phyloP scores from a whole-genome alignment of 2,888 invertebrate genomes.

The Gnatocerus cornutus region DNA sequence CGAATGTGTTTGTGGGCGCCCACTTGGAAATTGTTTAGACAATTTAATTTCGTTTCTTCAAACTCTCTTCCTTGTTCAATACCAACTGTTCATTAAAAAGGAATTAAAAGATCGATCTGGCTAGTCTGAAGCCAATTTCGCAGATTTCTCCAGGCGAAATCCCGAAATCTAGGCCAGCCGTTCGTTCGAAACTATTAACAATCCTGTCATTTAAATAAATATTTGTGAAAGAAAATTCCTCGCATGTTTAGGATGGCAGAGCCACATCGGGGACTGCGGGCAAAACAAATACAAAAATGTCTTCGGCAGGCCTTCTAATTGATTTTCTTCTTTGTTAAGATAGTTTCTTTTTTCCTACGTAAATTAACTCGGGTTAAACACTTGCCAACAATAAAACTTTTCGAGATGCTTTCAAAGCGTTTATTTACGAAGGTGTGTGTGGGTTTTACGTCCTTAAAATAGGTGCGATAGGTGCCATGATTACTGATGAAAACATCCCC shows the following conservation, averaged over 20 bases:
- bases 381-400: constrained; percentile 33
- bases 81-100: constrained; percentile 35
- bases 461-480: constrained; percentile 42
- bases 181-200: constrained; percentile 39
- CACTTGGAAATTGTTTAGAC: neutral
- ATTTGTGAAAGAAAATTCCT: constrained; percentile 38
- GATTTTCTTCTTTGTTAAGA: constrained; percentile 15
- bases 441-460: constrained; percentile 41
- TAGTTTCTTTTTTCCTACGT: constrained; percentile 21
- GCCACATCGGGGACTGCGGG: constrained; percentile 4
- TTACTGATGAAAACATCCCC: constrained; percentile 39
- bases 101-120: constrained; percentile 39
- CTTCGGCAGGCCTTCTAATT: neutral
- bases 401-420: constrained; percentile 32
- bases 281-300: constrained; percentile 32
- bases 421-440: constrained; percentile 40
- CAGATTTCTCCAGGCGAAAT: constrained; percentile 33
- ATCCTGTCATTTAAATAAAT: constrained; percentile 42
- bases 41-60: neutral
- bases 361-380: constrained; percentile 44
- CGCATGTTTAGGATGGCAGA: constrained; percentile 25
- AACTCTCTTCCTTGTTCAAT: constrained; percentile 12
- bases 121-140: constrained; percentile 36
- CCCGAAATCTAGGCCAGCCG: constrained; percentile 33
- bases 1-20: constrained; percentile 41